Conservation (phyloP, 2,888 invertebrate species). For the Malthinus seriepunctatus region DNA sequence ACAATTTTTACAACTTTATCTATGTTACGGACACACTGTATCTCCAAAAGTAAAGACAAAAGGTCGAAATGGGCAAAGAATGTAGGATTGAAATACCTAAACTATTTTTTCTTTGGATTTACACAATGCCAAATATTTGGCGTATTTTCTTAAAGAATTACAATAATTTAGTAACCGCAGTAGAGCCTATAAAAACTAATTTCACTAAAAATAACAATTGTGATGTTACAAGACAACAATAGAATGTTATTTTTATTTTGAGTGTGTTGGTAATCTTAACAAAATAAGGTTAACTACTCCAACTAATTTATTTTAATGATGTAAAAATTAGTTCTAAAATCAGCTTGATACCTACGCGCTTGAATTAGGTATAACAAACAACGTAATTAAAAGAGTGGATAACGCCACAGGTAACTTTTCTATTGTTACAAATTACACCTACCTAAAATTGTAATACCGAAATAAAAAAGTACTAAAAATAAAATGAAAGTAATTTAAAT, state of each 20-base stretch:
- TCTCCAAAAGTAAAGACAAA: neutral
- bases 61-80: neutral
- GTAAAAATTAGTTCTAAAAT: neutral
- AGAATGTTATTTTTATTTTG: slow-evolving; percentile 25
- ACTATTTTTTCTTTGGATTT: slow-evolving; percentile 3
- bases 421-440: too few species aligned
- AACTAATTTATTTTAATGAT: slow-evolving; percentile 20
- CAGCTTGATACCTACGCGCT: too few species aligned
- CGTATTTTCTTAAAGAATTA: slow-evolving; percentile 16
- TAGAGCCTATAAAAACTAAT: slow-evolving; percentile 24
- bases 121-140: slow-evolving; percentile 5
- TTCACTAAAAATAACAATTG: slow-evolving; percentile 21
- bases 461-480: too few species aligned
- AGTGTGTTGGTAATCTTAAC: slow-evolving; percentile 16
- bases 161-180: slow-evolving; percentile 20
- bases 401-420: too few species aligned
- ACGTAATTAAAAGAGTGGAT: too few species aligned
- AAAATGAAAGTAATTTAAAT: too few species aligned
- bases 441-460: too few species aligned
- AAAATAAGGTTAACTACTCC: slow-evolving; percentile 19
- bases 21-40: neutral
- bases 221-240: slow-evolving; percentile 20
- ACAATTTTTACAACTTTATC: too few species aligned
- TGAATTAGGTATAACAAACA: too few species aligned
- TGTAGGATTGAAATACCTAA: neutral